These are phyloP conservation scores for Atrina japonica DNA, from an alignment of 2,888 invertebrate genomes.

Conservation along the genomic window DNA sequence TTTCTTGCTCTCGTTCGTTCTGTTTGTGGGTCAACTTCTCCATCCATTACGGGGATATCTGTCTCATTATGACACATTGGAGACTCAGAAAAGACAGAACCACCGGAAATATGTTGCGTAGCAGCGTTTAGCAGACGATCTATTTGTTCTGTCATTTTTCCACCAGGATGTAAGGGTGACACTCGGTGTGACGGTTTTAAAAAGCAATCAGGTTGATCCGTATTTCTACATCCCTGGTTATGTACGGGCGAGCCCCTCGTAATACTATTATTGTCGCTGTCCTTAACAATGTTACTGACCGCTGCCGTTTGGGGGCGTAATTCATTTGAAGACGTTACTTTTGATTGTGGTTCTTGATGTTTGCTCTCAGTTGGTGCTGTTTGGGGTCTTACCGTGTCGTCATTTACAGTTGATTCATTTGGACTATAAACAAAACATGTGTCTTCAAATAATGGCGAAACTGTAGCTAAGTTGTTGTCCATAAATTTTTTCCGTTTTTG, in stretches of 20 bases:
- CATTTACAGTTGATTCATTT: too few relatives aligned
- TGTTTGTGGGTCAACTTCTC: slow-evolving; percentile 58
- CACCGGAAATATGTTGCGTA: slow-evolving; percentile 5
- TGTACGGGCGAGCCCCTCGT: too few relatives aligned
- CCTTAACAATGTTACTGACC: not conserved
- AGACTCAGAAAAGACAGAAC: too few relatives aligned
- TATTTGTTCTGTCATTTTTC: slow-evolving; percentile 34
- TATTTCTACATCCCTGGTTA: too few relatives aligned
- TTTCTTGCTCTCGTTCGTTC: slow-evolving; percentile 54
- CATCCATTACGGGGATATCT: slow-evolving; percentile 39
- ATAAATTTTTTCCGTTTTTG: slow-evolving; percentile 35
- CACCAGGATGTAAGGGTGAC: not conserved
- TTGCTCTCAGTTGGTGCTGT: slow-evolving; percentile 43
- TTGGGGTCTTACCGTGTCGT: slow-evolving; percentile 43
- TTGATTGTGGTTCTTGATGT: not conserved
- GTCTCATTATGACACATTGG: slow-evolving; percentile 3
- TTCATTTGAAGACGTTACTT: not conserved
- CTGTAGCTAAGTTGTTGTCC: slow-evolving; percentile 35
- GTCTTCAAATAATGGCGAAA: slow-evolving; percentile 41
- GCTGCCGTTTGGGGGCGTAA: slow-evolving; percentile 17
- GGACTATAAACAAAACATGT: slow-evolving; percentile 44
- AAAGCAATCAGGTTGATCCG: not conserved
- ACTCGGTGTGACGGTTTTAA: not conserved
- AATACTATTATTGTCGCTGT: not conserved
- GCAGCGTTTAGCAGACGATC: slow-evolving; percentile 21